These are phyloP conservation scores for Euphonia xanthogaster DNA, from an alignment of 2,797 vertebrate species.

Conservation along the genomic window DNA sequence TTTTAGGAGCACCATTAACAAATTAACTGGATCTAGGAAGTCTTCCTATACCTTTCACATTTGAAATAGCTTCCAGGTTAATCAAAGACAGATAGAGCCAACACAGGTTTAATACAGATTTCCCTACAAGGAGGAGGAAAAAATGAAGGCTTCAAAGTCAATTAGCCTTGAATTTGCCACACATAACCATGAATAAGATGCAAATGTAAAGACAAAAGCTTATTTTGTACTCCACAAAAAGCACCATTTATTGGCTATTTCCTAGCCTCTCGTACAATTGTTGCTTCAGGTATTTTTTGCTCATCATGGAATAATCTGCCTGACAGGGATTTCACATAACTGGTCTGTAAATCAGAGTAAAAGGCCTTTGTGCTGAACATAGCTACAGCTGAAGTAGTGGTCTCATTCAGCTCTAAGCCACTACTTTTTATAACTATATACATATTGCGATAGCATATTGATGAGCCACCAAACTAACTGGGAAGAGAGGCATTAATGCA, in stretches of 20 bases:
- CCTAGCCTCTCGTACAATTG: neutral
- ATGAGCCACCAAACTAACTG: neutral
- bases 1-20: neutral
- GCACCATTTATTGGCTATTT: neutral
- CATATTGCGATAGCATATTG: neutral
- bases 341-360: neutral
- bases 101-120: neutral
- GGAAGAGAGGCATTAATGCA: neutral
- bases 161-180: neutral
- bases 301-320: neutral
- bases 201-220: neutral
- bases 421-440: neutral
- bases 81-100: neutral
- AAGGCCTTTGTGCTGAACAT: neutral
- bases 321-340: neutral
- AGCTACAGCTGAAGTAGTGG: neutral
- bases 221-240: neutral
- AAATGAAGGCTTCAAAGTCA: neutral
- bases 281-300: neutral
- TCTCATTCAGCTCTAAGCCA: neutral
- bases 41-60: neutral
- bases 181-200: neutral
- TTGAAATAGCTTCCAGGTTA: neutral
- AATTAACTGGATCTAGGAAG: neutral
- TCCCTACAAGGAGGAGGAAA: neutral